phyloP scores from a whole-genome alignment of 2,113 vertebrate genomes.

The Pangasianodon gigas region DNA sequence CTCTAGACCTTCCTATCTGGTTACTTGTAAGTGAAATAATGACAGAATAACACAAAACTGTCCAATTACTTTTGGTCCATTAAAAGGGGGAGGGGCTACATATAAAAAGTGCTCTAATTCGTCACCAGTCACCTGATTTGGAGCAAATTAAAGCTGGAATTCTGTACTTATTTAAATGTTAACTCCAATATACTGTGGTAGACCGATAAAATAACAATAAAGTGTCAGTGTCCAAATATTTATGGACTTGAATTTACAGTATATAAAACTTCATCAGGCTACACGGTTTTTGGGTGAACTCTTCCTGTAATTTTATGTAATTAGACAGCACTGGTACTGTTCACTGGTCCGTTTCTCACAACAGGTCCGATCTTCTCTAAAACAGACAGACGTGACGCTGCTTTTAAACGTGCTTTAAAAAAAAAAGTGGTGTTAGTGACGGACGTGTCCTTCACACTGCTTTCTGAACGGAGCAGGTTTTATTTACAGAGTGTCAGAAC shows the following conservation, averaged over 20 bases:
- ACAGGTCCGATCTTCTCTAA: not conserved
- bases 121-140: too few relatives aligned
- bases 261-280: not conserved
- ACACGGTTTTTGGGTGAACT: not conserved
- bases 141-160: too few relatives aligned
- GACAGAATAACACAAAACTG: too few relatives aligned
- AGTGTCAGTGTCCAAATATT: not conserved
- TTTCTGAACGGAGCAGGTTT: not conserved
- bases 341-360: not conserved
- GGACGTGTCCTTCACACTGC: not conserved
- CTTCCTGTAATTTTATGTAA: not conserved
- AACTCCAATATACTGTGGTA: not conserved
- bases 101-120: too few relatives aligned
- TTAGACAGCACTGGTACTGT: not conserved
- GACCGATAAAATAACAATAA: not conserved
- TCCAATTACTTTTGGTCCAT: too few relatives aligned
- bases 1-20: too few relatives aligned
- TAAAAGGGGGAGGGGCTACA: too few relatives aligned
- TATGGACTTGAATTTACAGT: not conserved
- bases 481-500: not conserved
- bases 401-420: too few relatives aligned
- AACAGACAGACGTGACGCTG: not conserved
- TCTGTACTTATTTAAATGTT: not conserved
- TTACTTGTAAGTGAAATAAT: too few relatives aligned
- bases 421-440: not conserved